Conservation (phyloP, 2,888 invertebrate genomes). For the Troilus luridus region DNA sequence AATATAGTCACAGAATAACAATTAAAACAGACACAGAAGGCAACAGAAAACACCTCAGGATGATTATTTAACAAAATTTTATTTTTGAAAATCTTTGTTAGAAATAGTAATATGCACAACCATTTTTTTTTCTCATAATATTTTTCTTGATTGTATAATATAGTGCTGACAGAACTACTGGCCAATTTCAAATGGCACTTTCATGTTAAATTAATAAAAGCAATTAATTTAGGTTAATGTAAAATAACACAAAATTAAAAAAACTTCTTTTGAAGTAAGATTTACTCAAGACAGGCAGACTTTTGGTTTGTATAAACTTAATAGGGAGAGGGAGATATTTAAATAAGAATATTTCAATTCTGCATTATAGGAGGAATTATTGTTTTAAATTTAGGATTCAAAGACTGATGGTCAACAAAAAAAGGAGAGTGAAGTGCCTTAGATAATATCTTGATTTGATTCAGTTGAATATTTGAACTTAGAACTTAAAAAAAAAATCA, state of each 20-base stretch:
- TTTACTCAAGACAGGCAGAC: background rate
- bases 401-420: background rate
- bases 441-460: background rate
- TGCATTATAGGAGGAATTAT: background rate
- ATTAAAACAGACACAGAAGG: slow-evolving; percentile 46
- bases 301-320: background rate
- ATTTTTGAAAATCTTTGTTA: slow-evolving; percentile 36
- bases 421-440: background rate
- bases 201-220: slow-evolving; percentile 9
- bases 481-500: background rate
- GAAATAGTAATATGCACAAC: slow-evolving; percentile 34
- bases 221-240: slow-evolving; percentile 12
- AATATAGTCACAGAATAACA: slow-evolving; percentile 40
- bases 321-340: background rate
- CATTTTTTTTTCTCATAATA: background rate
- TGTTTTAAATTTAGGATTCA: background rate
- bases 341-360: background rate
- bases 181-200: slow-evolving; percentile 23
- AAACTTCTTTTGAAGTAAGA: background rate
- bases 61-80: slow-evolving; percentile 36
- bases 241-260: background rate
- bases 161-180: slow-evolving; percentile 7
- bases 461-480: background rate
- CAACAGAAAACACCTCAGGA: slow-evolving; percentile 27
- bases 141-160: slow-evolving; percentile 1